These are phyloP conservation scores for Oreochromis mossambicus DNA, from an alignment of 2,797 vertebrate genomes.

Conservation along the genomic window DNA sequence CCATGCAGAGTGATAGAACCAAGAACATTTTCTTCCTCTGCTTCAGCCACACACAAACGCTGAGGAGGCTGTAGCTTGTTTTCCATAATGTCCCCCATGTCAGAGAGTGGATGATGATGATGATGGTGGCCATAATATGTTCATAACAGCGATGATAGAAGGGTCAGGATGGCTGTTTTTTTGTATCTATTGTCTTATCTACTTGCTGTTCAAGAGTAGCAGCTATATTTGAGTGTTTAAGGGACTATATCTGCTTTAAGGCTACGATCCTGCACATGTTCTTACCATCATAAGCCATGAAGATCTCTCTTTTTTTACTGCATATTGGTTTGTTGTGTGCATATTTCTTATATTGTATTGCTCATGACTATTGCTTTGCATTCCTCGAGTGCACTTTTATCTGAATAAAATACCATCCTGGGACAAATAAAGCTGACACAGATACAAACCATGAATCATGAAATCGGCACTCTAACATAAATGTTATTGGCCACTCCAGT, in stretches of 20 bases:
- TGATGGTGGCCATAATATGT: neutral
- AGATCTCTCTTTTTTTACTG: neutral
- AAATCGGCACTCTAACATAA: neutral
- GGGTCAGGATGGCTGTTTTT: neutral
- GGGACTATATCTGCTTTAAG: neutral
- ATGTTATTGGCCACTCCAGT: conserved; percentile 4
- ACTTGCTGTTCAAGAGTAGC: neutral
- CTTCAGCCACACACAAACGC: neutral
- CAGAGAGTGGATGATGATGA: neutral
- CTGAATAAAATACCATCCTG: neutral
- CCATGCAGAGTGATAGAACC: neutral
- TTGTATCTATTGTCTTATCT: neutral
- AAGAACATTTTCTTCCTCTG: neutral
- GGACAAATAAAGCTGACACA: conserved; percentile 5
- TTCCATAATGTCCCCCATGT: neutral
- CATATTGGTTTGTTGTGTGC: neutral
- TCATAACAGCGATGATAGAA: neutral
- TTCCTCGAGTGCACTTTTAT: neutral
- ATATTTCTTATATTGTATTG: conserved; percentile 12
- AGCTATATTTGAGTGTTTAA: neutral
- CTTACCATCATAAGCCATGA: neutral
- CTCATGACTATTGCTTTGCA: neutral
- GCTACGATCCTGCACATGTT: neutral
- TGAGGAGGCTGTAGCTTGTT: neutral
- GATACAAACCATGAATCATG: conserved; percentile 6